Conservation (phyloP, 2,888 invertebrate genomes). For the Crioceris asparagi region DNA sequence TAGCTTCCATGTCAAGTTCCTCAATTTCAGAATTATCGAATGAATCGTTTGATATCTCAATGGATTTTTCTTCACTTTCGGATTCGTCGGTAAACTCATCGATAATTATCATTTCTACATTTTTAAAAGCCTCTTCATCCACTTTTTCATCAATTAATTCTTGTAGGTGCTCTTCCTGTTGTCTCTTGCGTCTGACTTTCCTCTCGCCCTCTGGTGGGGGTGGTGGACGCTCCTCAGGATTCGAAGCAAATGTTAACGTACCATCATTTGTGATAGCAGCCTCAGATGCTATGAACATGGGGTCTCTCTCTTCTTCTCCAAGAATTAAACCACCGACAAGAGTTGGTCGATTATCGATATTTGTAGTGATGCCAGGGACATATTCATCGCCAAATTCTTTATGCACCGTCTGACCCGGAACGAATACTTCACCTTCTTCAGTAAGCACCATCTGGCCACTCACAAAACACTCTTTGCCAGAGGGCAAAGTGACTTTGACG, state of each 20-base stretch:
- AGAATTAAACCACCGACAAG: slow-evolving; percentile 65
- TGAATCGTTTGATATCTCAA: slow-evolving; percentile 23
- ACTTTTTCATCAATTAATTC: slow-evolving; percentile 18
- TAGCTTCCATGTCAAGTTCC: slow-evolving; percentile 28
- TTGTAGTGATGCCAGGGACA: slow-evolving; percentile 62
- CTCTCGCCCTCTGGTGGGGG: slow-evolving; percentile 27
- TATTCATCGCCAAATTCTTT: slow-evolving; percentile 58
- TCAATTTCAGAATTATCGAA: slow-evolving; percentile 27
- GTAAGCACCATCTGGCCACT: slow-evolving; percentile 63
- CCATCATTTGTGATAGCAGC: slow-evolving; percentile 46
- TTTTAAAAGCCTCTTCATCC: slow-evolving; percentile 19
- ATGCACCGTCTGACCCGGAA: slow-evolving; percentile 64
- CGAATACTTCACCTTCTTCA: slow-evolving; percentile 57
- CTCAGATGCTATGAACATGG: slow-evolving; percentile 62
- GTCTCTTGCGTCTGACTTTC: slow-evolving; percentile 22
- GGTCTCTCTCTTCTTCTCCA: slow-evolving; percentile 45
- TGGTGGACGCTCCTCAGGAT: slow-evolving; percentile 32
- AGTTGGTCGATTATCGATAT: slow-evolving; percentile 54
- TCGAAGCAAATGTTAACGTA: slow-evolving; percentile 34
- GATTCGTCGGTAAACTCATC: slow-evolving; percentile 12
- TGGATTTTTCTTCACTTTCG: slow-evolving; percentile 19
- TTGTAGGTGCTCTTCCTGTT: slow-evolving; percentile 13
- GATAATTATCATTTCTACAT: slow-evolving; percentile 14
- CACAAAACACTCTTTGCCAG: slow-evolving; percentile 58
- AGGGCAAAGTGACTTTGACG: slow-evolving; percentile 42